Conservation (phyloP, 2,888 invertebrate genomes). For the Dryobotodes eremita region DNA sequence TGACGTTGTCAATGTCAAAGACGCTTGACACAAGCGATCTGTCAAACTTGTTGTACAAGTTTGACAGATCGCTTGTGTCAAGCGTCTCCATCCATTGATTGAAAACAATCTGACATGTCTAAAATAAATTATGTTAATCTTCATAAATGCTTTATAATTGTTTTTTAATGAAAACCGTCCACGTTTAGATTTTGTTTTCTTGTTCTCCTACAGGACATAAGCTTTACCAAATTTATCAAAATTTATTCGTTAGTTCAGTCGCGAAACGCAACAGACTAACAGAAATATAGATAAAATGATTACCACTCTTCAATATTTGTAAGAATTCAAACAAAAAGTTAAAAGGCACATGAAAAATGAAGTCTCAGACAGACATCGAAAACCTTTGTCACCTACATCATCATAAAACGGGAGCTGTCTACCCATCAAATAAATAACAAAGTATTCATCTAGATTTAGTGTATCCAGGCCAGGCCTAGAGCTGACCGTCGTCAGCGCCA, state of each 20-base stretch:
- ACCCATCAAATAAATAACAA: slow-evolving; percentile 1
- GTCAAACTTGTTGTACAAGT: background rate
- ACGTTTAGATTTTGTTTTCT: background rate
- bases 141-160: background rate
- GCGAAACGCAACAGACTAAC: background rate
- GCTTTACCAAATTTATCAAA: background rate
- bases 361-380: background rate
- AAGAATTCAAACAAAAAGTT: background rate
- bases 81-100: slow-evolving; percentile 18
- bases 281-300: background rate
- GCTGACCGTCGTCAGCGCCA: slow-evolving; percentile 21
- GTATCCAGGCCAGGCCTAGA: background rate
- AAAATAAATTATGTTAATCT: slow-evolving; percentile 11
- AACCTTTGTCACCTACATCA: slow-evolving; percentile 15
- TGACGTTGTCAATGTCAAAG: background rate
- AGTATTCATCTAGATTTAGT: background rate
- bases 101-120: background rate
- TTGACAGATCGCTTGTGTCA: slow-evolving; percentile 6
- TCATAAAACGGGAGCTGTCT: background rate
- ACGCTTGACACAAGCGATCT: no score
- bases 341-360: slow-evolving; percentile 10
- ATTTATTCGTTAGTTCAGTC: background rate
- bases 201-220: background rate
- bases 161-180: no score
- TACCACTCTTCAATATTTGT: background rate